These are phyloP conservation scores for Cervus canadensis DNA, from an alignment of 2,113 vertebrate genomes.

Conservation along the genomic window DNA sequence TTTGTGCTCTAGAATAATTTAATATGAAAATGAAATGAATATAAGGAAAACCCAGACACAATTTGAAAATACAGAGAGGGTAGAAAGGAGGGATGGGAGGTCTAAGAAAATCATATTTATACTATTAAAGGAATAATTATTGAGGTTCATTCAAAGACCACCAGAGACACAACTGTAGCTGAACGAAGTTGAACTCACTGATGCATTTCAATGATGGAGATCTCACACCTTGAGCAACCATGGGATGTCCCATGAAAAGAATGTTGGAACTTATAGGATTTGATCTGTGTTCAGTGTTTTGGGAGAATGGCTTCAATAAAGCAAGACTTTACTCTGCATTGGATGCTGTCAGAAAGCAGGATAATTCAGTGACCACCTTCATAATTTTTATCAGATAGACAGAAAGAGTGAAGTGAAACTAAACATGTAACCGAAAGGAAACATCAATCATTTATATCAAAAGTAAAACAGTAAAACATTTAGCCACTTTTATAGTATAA, in stretches of 20 bases:
- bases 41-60: not conserved
- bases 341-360: not conserved
- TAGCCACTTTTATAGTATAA: not conserved
- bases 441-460: not conserved
- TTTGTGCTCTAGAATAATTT: not conserved
- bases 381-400: not conserved
- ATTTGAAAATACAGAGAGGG: not conserved
- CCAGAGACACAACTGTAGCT: not conserved
- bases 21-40: not conserved
- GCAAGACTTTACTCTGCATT: not conserved
- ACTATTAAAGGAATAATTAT: not conserved
- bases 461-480: not conserved
- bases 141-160: not conserved
- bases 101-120: not conserved
- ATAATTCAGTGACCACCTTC: not conserved
- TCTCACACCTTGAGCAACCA: not conserved
- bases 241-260: not conserved
- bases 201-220: not conserved
- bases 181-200: not conserved
- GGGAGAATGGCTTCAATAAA: not conserved
- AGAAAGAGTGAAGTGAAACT: not conserved
- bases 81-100: not conserved
- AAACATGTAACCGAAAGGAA: not conserved
- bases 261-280: not conserved
- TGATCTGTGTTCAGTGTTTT: not conserved